Base-by-base conservation (phyloP, 2,888 invertebrate species). In the Masnerella sp. region DNA sequence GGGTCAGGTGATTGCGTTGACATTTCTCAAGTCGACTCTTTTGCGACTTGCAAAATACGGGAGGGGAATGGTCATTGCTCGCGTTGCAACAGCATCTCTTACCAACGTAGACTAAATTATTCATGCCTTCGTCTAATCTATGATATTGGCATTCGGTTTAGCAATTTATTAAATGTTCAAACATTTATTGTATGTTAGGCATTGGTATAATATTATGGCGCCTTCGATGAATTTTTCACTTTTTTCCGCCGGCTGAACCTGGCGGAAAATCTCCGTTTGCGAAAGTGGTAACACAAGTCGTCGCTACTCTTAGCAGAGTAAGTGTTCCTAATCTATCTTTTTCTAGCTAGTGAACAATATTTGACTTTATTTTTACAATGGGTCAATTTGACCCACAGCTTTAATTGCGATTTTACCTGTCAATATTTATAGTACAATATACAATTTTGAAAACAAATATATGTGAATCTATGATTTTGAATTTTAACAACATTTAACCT, bases 251-350 rank as follows among this genome's bases (percentile, higher is more conserved):
- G 3, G 74, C 76, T 2, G 83, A 82, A 51, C 78, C 79, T 0
- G 82, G 83, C 8, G 84, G 82, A 40, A 79, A 76, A 75, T 79
- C 87, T 4, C 79, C 81, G 15, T 75, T 87, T 1, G 79, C 87
- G 7, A 76, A 52, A 8, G 40, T 87, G 14, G 58, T 83, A 25
- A 80, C 87, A 11, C 79, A 82, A 72, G 67, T 85, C 20, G 62
- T 84, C 20, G 77, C 86, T 28, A 73, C 77, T 36, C 80, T 87
- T 2, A 84, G 84, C 62, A 82, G 78, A 80, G 87, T 87, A 81
- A 12, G 82, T 79, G 51, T 45, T 30, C 54, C 7, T 40, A 28
- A 28, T 25, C 9, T 42, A 45, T 59, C n/a, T n/a, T n/a, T n/a
- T n/a, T n/a, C n/a, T n/a, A n/a, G n/a, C n/a, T n/a, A n/a, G n/a